A percentile compares a stretch with the other conserved stretches of the same genome.
These are phyloP conservation scores for Chiroxiphia lanceolata DNA, from an alignment of 2,797 vertebrate genomes.

Conservation along the genomic window DNA sequence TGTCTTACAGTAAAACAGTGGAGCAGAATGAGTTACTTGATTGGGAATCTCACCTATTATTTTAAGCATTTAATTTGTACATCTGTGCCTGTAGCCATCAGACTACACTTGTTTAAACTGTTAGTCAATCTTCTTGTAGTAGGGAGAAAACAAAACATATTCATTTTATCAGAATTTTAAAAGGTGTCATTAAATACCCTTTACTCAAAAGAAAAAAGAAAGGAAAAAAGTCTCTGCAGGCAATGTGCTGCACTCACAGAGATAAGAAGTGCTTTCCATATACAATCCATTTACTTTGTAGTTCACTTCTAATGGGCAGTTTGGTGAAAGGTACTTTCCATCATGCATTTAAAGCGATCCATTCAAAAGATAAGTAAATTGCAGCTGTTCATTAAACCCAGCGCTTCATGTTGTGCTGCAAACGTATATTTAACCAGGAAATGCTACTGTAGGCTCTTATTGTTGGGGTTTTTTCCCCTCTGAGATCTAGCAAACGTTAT, in stretches of 20 bases:
- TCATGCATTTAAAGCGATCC: conserved; percentile 68
- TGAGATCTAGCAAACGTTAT: conserved; percentile 57
- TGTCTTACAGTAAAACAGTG: not conserved
- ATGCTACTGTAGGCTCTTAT: conserved; percentile 41
- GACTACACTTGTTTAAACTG: not conserved
- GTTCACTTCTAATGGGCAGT: conserved; percentile 66
- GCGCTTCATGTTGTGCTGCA: conserved; percentile 54
- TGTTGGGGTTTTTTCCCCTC: not conserved
- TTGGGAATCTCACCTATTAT: not conserved
- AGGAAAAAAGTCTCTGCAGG: conserved; percentile 12
- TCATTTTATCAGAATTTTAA: conserved; percentile 16
- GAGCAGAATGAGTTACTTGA: not conserved
- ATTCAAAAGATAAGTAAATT: conserved; percentile 74
- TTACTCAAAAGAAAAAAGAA: not conserved
- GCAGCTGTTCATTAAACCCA: conserved; percentile 64
- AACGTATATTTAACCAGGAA: conserved; percentile 72
- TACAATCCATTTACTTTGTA: conserved; percentile 57
- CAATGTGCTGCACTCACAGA: conserved; percentile 3
- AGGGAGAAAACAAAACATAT: conserved; percentile 4
- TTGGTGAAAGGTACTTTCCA: conserved; percentile 72
- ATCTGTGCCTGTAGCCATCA: not conserved
- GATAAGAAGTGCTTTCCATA: conserved; percentile 51
- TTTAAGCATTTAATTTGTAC: conserved; percentile 13
- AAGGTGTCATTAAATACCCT: not conserved
- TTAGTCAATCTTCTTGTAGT: not conserved